A percentile compares a stretch with the other conserved stretches of the same genome.
Evolutionary conservation across 2,113 vertebrate genomes (phyloP).

Genomic region (Scatophagus argus): DNA sequence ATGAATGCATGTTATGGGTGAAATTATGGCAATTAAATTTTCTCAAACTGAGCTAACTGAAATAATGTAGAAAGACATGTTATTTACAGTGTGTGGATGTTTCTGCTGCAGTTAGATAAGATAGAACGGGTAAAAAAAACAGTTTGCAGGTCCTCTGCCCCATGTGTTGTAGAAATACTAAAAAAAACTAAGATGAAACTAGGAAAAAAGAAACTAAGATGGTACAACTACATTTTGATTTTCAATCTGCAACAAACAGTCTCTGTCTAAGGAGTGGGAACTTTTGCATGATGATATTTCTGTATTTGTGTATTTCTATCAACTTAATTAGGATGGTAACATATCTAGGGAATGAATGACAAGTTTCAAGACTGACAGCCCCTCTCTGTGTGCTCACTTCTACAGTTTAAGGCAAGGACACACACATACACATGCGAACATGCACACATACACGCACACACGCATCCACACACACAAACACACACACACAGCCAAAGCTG

Average conservation of each 20-base stretch:
- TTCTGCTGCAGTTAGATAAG: neutral
- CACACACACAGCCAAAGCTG: conserved; percentile 22
- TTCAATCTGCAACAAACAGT: conserved; percentile 54
- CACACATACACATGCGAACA: conserved; percentile 15
- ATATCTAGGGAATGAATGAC: conserved; percentile 61
- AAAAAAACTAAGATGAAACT: conserved; percentile 45
- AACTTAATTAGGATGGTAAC: conserved; percentile 64
- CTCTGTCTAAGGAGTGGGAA: conserved; percentile 66
- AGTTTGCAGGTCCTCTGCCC: neutral
- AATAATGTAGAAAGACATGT: neutral
- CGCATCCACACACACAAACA: conserved; percentile 21
- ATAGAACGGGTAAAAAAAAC: neutral
- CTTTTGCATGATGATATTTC: conserved; percentile 66
- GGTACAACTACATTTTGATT: conserved; percentile 39
- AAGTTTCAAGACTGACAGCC: conserved; percentile 62
- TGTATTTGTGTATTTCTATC: conserved; percentile 64
- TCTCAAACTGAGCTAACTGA: neutral
- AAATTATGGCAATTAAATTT: neutral
- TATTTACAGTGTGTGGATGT: neutral
- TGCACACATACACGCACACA: conserved; percentile 32
- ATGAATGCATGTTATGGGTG: neutral
- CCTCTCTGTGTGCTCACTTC: conserved; percentile 35
- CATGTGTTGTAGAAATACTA: neutral
- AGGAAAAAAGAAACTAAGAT: conserved; percentile 50
- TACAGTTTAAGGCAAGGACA: conserved; percentile 22